Evolutionary conservation across 2,888 invertebrate genomes (phyloP).

Genomic region (Lymantria monacha): DNA sequence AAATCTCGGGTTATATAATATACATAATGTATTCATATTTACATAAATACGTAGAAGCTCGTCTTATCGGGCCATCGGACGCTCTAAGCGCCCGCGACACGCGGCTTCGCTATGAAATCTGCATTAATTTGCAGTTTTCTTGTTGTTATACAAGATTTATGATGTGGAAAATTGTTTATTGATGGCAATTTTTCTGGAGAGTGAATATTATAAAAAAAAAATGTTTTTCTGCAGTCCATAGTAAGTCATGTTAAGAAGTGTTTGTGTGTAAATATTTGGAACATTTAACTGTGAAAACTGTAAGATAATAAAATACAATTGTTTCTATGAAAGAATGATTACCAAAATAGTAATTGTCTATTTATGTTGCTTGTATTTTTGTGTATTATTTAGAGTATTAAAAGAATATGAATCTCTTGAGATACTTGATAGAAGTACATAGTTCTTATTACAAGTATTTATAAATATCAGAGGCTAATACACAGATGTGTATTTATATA

Average conservation of each 20-base stretch:
- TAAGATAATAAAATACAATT: too few relatives aligned
- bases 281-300: too few relatives aligned
- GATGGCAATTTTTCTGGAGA: constrained; percentile 51
- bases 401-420: too few relatives aligned
- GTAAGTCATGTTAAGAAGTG: not conserved
- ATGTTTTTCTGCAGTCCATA: not conserved
- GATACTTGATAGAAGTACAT: too few relatives aligned
- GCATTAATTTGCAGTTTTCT: constrained; percentile 76
- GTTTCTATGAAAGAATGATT: too few relatives aligned
- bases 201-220: not conserved
- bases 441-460: too few relatives aligned
- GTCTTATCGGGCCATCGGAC: constrained; percentile 45
- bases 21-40: constrained; percentile 52
- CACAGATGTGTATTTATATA: too few relatives aligned
- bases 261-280: not conserved
- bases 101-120: constrained; percentile 62
- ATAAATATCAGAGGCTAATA: too few relatives aligned
- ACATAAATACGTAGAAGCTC: constrained; percentile 53
- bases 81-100: constrained; percentile 48
- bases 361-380: too few relatives aligned
- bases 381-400: too few relatives aligned
- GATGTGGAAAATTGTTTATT: constrained; percentile 70
- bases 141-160: constrained; percentile 67
- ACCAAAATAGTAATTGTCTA: too few relatives aligned
- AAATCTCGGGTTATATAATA: constrained; percentile 47